Base-by-base conservation (phyloP, 2,113 vertebrate genomes). In the Corapipo altera region DNA sequence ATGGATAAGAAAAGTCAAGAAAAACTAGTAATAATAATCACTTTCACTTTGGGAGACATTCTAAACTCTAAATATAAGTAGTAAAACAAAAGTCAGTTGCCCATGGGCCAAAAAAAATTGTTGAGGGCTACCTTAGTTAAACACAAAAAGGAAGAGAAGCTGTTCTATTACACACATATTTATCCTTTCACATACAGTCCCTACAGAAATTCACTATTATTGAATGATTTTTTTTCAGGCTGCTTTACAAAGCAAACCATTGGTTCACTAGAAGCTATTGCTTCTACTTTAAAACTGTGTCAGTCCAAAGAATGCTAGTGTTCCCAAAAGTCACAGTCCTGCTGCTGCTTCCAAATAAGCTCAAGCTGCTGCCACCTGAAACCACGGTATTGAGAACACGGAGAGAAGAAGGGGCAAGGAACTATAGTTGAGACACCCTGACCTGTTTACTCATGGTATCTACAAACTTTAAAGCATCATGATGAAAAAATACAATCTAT, bases 311-410 rank as follows among this genome's bases (percentile, higher is more conserved):
- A 85, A 57, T 6, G 33, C 8, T 5, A 57, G 33, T 2, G 41
- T 46, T 84, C 79, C 69, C 69, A 3, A 81, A 83, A 91, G 32
- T 49, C 82, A 30, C 57, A 21, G 4, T 28, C 62, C 67, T 74
- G 33, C 46, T 55, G 49, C 80, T 72, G 26, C 59, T 88, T 74
- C 72, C 72, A 64, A 17, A 65, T 4, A 23, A 61, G 27, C 51
- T 57, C 46, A n/a, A 48, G 26, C 23, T 3, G 8, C 85, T 39
- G 75, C 55, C 65, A 44, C 61, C 48, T 12, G 67, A 46, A 72
- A 33, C 41, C 39, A 44, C 0, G 15, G n/a, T 9, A n/a, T 3
- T 8, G 69, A 6, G 6, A 84, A 49, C 4, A 8, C 0, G 39
- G 11, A 15, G 55, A 81, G 37, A 22, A 59, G 52, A 58, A 65